Base-by-base conservation (phyloP, 2,113 vertebrate species). In the Clarias magur region DNA sequence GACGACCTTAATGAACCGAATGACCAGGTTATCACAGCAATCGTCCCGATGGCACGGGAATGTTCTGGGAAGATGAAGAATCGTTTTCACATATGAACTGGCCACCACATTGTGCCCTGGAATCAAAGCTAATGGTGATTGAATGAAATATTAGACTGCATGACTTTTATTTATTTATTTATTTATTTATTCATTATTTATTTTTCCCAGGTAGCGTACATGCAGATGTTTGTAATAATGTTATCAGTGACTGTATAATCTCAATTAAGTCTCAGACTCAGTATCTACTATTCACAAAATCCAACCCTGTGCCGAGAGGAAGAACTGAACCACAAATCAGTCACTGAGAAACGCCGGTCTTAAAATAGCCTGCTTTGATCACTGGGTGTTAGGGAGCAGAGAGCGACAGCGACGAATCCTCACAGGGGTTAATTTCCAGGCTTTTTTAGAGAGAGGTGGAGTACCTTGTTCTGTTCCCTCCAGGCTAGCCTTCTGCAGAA, bases 301-400 rank as follows among this genome's bases (percentile, higher is more conserved):
- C 17, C 21, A 21, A 15, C 1, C 1, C n/a, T 15, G n/a, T 16
- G 9, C 57, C 15, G 25, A 23, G 38, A 76, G 59, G 59, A 38
- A 17, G 16, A 85, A 60, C 83, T n/a, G 17, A 54, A 25, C 62
- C 48, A 3, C n/a, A 83, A 54, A 30, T 16, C 10, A 19, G 72
- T 78, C 73, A 48, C 56, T 8, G 17, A 85, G 42, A 48, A 56
- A 27, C 11, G 60, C 10, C 15, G 60, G 27, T 38, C 42, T 86
- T 86, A 78, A 86, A 67, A 80, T 38, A 34, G 56, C 60, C 75
- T 85, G 84, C 75, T 86, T 86, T 85, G 84, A 85, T 85, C 42
- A 23, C 16, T 30, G 75, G 21, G 48, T 21, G 53, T 63, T 53
- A 67, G 85, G 16, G 62, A 80, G 75, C 27, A 34, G 62, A 25